Evolutionary conservation across 2,888 invertebrate species (phyloP), one percentile per base, ranked within the genome.

Genomic region (Caenorhabditis japonica): DNA sequence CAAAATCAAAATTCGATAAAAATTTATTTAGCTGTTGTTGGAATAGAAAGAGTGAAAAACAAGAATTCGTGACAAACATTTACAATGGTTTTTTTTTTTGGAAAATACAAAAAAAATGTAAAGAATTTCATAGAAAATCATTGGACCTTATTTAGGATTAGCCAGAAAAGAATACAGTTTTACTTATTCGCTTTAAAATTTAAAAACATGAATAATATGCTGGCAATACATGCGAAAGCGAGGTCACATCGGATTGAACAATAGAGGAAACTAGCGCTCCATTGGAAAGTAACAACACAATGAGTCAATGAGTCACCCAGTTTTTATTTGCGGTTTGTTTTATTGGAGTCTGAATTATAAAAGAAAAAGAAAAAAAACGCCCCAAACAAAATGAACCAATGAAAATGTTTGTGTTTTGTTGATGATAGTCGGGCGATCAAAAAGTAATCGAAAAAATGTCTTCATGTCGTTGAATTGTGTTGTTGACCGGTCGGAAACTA

Each of bases 101-200:
- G 34, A 44, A 21, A 61, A 61, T 43, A 39, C n/a, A n/a, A n/a
- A n/a, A n/a, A n/a, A n/a, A n/a, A n/a, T n/a, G n/a, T n/a, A n/a
- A n/a, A n/a, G n/a, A n/a, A n/a, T n/a, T n/a, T n/a, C n/a, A 41
- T 60, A 25, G 34, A 64, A 30, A 64, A 39, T 21, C 52, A 43
- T 43, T 23, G 23, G n/a, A 53, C 47, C 27, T 55, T n/a, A n/a
- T 49, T 23, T 8, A 10, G 64, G 64, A 64, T 64, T 64, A 64
- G 47, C 19, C 5, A 25, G 19, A 61, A 55, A 30, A 7, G 27
- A 5, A 34, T 38, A 3, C 49, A 30, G 33, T 17, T 51, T 39
- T 19, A 25, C 8, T 62, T 61, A n/a, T 27, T 36, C 44, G 36
- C 51, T 49, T 43, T 7, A 34, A 44, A 39, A 25, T 27, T 21